Evolutionary conservation across 1,140 invertebrate species (phyloP).

Genomic region (Bombus huntii): DNA sequence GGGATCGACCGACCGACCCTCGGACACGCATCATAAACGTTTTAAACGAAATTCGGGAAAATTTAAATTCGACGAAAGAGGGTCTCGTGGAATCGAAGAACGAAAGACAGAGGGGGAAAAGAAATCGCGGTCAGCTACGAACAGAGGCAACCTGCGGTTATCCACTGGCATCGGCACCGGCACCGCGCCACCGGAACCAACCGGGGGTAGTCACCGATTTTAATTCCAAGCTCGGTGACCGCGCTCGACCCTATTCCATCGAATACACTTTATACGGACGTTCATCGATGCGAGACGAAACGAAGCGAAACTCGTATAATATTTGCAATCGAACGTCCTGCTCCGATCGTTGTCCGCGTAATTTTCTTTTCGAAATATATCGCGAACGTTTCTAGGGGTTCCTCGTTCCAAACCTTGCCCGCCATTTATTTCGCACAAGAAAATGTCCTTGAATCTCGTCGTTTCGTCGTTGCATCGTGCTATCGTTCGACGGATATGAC

Average conservation of each 20-base stretch:
- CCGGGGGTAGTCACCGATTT: slow-evolving; percentile 23
- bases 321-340: background rate
- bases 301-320: slow-evolving; percentile 22
- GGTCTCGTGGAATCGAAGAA: slow-evolving; percentile 12
- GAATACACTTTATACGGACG: slow-evolving; percentile 25
- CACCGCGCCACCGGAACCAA: background rate
- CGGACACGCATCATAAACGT: slow-evolving; percentile 81
- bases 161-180: background rate
- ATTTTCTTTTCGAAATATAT: background rate
- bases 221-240: slow-evolving; percentile 37
- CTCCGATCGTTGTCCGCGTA: background rate
- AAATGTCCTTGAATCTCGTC: background rate
- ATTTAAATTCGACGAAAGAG: slow-evolving; percentile 71
- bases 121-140: slow-evolving; percentile 3
- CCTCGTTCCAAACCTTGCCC: background rate
- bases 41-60: slow-evolving; percentile 81
- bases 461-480: background rate
- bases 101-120: background rate
- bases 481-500: no score
- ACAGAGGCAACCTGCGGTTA: slow-evolving; percentile 30
- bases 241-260: slow-evolving; percentile 34
- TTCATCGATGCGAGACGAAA: slow-evolving; percentile 37
- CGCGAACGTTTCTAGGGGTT: background rate
- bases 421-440: background rate
- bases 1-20: slow-evolving; percentile 58